A percentile compares a stretch with the other conserved stretches of the same genome.
phyloP scores from a whole-genome alignment of 92 coral and sea anemone species.

The Phymanthus crucifer region DNA sequence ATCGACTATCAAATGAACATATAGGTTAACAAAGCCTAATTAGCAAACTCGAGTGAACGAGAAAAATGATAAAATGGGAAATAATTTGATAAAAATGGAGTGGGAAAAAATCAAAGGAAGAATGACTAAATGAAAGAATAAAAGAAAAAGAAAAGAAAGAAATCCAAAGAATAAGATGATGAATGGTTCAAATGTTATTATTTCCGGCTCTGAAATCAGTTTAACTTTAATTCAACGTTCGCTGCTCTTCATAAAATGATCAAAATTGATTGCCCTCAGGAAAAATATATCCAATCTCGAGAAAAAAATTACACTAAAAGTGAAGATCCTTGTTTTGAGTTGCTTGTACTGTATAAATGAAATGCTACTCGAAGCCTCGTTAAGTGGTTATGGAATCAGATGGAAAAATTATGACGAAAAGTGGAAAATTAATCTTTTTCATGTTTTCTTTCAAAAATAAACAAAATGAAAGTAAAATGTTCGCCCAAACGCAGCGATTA shows the following conservation, averaged over 20 bases:
- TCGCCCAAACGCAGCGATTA: neutral
- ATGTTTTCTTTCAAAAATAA: neutral
- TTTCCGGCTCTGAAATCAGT: neutral
- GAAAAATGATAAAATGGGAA: too few relatives aligned
- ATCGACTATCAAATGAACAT: too few relatives aligned
- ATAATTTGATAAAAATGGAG: too few relatives aligned
- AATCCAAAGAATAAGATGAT: neutral
- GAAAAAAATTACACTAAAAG: neutral
- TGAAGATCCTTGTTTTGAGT: neutral
- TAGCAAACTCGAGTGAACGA: too few relatives aligned
- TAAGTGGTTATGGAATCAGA: neutral
- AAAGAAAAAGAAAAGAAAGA: neutral
- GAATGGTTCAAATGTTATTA: neutral
- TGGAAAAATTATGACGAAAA: neutral
- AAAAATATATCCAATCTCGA: neutral
- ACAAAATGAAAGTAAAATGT: neutral
- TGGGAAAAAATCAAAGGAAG: neutral
- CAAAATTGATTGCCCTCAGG: slow-evolving; percentile 11
- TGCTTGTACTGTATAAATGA: slow-evolving; percentile 3
- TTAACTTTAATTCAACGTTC: neutral
- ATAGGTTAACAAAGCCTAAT: too few relatives aligned
- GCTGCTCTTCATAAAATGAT: neutral
- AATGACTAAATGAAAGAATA: neutral
- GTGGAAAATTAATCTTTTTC: neutral
- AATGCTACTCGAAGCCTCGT: slow-evolving; percentile 3